phyloP scores from a whole-genome alignment of 1,140 invertebrate species.

The Glossosoma conforme region DNA sequence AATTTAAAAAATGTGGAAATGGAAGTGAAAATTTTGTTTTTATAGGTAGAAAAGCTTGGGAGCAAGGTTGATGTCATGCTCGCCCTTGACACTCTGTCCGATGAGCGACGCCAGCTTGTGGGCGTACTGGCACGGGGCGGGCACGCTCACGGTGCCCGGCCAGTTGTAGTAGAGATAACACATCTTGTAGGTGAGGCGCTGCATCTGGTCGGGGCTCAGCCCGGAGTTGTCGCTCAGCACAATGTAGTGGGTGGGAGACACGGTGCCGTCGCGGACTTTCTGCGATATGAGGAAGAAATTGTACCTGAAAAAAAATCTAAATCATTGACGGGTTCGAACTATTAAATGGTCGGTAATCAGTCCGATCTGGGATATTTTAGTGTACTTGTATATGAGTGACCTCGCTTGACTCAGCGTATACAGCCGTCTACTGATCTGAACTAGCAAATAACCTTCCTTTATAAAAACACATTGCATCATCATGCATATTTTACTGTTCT shows the following conservation, averaged over 20 bases:
- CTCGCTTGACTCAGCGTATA: too few relatives aligned
- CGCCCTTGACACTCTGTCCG: constrained; percentile 62
- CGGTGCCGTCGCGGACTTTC: constrained; percentile 73
- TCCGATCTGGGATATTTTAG: too few relatives aligned
- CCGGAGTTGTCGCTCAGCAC: constrained; percentile 69
- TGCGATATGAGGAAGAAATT: constrained; percentile 91
- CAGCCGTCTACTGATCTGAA: too few relatives aligned
- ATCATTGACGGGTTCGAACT: too few relatives aligned
- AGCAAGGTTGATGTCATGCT: constrained; percentile 51
- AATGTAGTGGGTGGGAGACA: constrained; percentile 87
- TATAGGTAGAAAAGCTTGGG: constrained; percentile 69
- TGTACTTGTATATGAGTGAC: too few relatives aligned
- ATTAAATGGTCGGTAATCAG: too few relatives aligned
- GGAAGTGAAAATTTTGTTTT: too few relatives aligned
- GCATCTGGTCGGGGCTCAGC: constrained; percentile 76
- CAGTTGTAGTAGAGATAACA: constrained; percentile 95
- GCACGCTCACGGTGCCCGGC: constrained; percentile 86
- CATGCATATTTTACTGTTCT: too few relatives aligned
- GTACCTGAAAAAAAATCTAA: constrained; percentile 52
- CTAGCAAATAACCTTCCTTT: too few relatives aligned
- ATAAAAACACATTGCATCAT: too few relatives aligned
- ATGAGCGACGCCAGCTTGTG: constrained; percentile 79
- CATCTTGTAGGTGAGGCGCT: constrained; percentile 82
- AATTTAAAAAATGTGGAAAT: too few relatives aligned
- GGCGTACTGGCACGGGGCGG: constrained; percentile 87